Evolutionary conservation across 1,140 invertebrate genomes (phyloP).

Genomic region (Pseudobourletiella spinata): DNA sequence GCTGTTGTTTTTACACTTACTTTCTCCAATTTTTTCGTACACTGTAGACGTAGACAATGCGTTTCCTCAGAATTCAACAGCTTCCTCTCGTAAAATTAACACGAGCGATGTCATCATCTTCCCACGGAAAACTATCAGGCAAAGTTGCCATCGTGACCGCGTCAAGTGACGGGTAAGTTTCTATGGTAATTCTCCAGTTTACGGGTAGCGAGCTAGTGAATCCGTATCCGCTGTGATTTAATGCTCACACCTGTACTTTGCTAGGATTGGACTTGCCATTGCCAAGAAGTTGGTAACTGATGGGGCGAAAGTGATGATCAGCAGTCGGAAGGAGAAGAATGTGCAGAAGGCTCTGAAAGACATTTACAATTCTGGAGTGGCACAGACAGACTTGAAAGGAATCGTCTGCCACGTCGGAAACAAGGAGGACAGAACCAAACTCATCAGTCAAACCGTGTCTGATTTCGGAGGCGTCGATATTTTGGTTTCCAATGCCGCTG

Average conservation of each 20-base stretch:
- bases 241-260: too few species aligned
- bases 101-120: too few species aligned
- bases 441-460: slow-evolving; percentile 66
- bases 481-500: slow-evolving; percentile 85
- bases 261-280: slow-evolving; percentile 86
- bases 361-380: slow-evolving; percentile 53
- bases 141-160: slow-evolving; percentile 88
- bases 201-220: too few species aligned
- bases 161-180: too few species aligned
- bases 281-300: slow-evolving; percentile 75
- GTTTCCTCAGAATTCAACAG: too few species aligned
- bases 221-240: too few species aligned
- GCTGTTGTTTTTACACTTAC: too few species aligned
- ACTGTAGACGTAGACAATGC: too few species aligned
- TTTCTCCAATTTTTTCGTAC: too few species aligned
- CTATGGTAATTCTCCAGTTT: too few species aligned
- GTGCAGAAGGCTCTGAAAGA: slow-evolving; percentile 67
- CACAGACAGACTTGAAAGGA: slow-evolving; percentile 55
- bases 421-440: slow-evolving; percentile 60
- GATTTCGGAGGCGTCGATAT: slow-evolving; percentile 87
- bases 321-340: slow-evolving; percentile 81
- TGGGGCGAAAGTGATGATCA: slow-evolving; percentile 85
- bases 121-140: slow-evolving; percentile 63
- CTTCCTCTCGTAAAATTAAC: too few species aligned
- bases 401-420: slow-evolving; percentile 79